Base-by-base conservation (phyloP, 2,888 invertebrate species). In the Melanophora roralis region DNA sequence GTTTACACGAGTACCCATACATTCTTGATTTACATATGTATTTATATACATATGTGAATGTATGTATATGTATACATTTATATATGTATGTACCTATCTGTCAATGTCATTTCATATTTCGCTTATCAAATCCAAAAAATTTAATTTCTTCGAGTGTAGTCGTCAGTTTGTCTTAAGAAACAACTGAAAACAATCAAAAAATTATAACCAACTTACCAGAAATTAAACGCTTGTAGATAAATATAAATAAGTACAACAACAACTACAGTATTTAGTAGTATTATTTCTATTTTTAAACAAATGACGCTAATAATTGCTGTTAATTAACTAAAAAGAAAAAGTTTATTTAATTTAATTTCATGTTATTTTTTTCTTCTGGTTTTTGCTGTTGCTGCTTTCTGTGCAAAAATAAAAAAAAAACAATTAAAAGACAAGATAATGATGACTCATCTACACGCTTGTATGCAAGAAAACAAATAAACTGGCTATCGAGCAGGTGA, bases 221-320 rank as follows among this genome's bases (percentile, higher is more conserved):
- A 45, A 21, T 64, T 14, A 23, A 21, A 67, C 0, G 6, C 23
- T 16, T 7, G 6, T 51, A 36, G 6, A 49, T 45, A 27, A 11
- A 21, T 21, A 43, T 8, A 43, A 23, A 9, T 36, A n/a, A 12
- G 23, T 1, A 71, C 71, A 53, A 62, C 43, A 38, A 47, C 38
- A 9, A 32, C 12, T 6, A 27, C 6, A 27, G 27, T 6, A 27
- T 27, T 27, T n/a, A n/a, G n/a, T n/a, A 23, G 5, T 38, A 67
- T 36, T 75, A 32, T 79, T 60, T 76, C 72, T 76, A 80, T 72
- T 80, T 80, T 72, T 67, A 76, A 80, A 72, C 55, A 80, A 75
- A 80, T 80, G 80, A 80, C 80, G 80, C 76, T 62, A 64, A 21
- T 57, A 76, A 76, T 72, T 80, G 76, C 71, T 80, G 71, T 69